Evolutionary conservation across 2,888 invertebrate species (phyloP).

Genomic region (Hipparchia sbordonii): DNA sequence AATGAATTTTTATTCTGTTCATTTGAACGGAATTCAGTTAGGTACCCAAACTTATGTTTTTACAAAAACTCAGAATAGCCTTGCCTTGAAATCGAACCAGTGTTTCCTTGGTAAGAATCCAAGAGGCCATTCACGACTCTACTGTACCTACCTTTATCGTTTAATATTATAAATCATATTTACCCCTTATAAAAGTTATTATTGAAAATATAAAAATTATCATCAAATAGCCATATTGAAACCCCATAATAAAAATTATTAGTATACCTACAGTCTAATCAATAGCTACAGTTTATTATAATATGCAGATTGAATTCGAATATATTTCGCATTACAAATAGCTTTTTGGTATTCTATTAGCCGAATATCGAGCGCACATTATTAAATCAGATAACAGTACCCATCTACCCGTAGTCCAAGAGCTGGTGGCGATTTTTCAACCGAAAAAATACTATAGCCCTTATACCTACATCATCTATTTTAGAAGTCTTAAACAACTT

Average conservation of each 20-base stretch:
- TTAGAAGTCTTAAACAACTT: too few species aligned
- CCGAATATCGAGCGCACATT: constrained; percentile 53
- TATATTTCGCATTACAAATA: constrained; percentile 60
- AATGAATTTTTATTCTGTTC: not conserved
- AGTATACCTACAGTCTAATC: constrained; percentile 47
- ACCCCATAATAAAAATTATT: not conserved
- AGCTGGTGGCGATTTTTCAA: not conserved
- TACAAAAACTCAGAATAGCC: constrained; percentile 7
- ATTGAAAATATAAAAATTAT: not conserved
- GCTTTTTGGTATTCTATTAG: constrained; percentile 72
- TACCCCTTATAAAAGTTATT: not conserved
- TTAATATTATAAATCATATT: not conserved
- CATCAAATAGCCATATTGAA: not conserved
- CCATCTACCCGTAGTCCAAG: constrained; percentile 24
- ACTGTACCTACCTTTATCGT: not conserved
- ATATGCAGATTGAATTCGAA: constrained; percentile 61
- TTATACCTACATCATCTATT: too few species aligned
- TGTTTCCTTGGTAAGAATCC: constrained; percentile 5
- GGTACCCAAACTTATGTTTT: not conserved
- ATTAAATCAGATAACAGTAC: constrained; percentile 44
- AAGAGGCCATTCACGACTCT: constrained; percentile 8
- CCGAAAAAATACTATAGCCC: too few species aligned
- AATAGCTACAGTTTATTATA: constrained; percentile 58
- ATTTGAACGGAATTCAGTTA: not conserved
- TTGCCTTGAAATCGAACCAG: constrained; percentile 9